A percentile compares a stretch with the other conserved stretches of the same genome.
Evolutionary conservation across 1,140 invertebrate genomes (phyloP).

Genomic region (Radopholus similis): DNA sequence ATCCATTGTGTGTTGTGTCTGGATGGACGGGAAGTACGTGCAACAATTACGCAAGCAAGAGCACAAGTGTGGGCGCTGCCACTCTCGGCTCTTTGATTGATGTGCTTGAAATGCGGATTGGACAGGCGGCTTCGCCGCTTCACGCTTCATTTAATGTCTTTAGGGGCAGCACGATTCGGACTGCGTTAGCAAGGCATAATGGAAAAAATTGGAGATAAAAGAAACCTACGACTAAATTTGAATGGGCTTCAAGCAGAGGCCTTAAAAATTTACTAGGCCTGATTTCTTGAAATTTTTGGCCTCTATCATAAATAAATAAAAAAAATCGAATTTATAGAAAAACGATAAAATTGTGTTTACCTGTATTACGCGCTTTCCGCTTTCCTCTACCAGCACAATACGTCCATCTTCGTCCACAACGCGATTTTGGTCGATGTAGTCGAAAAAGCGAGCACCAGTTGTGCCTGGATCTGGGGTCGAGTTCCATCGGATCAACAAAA

Average conservation of each 20-base stretch:
- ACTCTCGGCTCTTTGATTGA: too few species aligned
- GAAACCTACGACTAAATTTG: background rate
- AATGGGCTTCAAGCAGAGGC: background rate
- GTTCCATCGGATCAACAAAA: slow-evolving; percentile 42
- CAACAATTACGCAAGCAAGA: too few species aligned
- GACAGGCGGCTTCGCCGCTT: too few species aligned
- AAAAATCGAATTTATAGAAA: background rate
- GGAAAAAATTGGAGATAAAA: background rate
- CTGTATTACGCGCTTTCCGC: background rate
- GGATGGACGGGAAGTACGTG: too few species aligned
- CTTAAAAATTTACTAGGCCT: background rate
- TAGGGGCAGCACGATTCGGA: too few species aligned
- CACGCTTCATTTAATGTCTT: too few species aligned
- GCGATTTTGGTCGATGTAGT: background rate
- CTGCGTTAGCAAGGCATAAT: too few species aligned
- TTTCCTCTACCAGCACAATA: background rate
- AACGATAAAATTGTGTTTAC: background rate
- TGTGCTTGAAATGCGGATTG: too few species aligned
- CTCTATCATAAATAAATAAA: background rate
- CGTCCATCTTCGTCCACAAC: background rate
- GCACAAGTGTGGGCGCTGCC: too few species aligned
- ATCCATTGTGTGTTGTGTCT: too few species aligned
- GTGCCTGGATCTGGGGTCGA: slow-evolving; percentile 25
- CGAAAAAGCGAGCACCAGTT: slow-evolving; percentile 33
- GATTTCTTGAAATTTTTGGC: background rate